Percentiles rank a stretch among this genome's conserved stretches.
Conservation (phyloP, 2,797 vertebrate species). For the Hemitrygon akajei region DNA sequence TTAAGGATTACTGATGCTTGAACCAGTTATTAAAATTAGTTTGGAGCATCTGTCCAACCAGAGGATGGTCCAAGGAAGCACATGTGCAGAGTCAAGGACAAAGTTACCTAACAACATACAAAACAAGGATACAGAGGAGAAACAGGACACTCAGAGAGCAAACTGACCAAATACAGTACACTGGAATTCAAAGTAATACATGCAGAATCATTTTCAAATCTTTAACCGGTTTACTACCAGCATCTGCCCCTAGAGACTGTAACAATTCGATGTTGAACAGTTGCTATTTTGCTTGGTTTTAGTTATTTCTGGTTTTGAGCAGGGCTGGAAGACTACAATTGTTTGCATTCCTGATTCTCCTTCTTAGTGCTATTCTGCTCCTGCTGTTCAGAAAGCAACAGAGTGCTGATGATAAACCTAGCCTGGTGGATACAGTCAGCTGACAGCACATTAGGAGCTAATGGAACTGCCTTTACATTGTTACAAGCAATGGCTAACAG, state of each 20-base stretch:
- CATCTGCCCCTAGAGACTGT: not conserved
- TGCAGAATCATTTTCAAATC: not conserved
- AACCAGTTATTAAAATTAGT: not conserved
- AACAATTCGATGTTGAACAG: not conserved
- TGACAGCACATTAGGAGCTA: not conserved
- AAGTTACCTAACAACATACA: not conserved
- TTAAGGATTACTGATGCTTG: not conserved
- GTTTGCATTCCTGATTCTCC: not conserved
- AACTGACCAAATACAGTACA: not conserved
- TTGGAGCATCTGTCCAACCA: not conserved
- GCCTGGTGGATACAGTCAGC: not conserved
- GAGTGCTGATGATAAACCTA: not conserved
- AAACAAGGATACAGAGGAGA: not conserved
- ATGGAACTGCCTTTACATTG: not conserved
- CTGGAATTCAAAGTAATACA: not conserved
- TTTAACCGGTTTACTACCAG: not conserved
- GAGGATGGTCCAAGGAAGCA: not conserved
- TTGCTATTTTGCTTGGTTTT: not conserved
- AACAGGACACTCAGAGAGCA: not conserved
- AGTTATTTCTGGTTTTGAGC: not conserved
- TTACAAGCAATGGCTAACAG: not conserved
- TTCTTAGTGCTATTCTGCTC: not conserved
- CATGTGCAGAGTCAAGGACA: not conserved
- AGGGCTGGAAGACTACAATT: not conserved
- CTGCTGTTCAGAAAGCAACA: not conserved